Evolutionary conservation across 1,140 invertebrate species (phyloP), one percentile per base, ranked within the genome.

Genomic region (Helicoverpa armigera): DNA sequence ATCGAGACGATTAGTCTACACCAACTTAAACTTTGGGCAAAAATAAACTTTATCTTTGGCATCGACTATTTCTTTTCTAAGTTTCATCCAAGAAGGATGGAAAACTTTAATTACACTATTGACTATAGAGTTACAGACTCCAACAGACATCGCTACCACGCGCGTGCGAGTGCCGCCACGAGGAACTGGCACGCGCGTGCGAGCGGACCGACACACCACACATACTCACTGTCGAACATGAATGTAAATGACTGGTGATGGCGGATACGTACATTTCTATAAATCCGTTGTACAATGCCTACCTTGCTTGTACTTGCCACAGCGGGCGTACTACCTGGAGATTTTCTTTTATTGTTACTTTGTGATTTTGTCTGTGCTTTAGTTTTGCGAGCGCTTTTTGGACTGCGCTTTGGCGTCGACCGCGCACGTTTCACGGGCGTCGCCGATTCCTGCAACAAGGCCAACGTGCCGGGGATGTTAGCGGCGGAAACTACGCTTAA

Each of bases 221-320:
- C 69, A 18, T 80, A 85, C 85, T 83, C 86, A 84, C 84, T 83
- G 83, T 83, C 83, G 79, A 69, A 85, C 85, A 91, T 89, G 87
- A 89, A 90, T 91, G 87, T 90, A 88, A 83, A 88, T 85, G 87
- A 82, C 78, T 83, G 90, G 87, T 91, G 90, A 89, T 88, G 83
- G 91, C 91, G 89, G 94, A 95, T 95, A 95, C 94, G 94, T 95
- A 95, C 94, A 95, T 95, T 92, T 95, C 94, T 95, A 95, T 95
- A 95, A 92, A 95, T 95, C 95, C 95, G 94, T 94, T 93, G 94
- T 90, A 95, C 94, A 92, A 95, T 95, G 95, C 94, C 95, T 95
- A 95, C 95, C 94, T 95, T 95, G 94, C 92, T 93, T 90, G 93
- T 89, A 88, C 82, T 87, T 87, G 92, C 91, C 90, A 89, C 90